Evolutionary conservation across 2,888 invertebrate species (phyloP), one percentile per base, ranked within the genome.

Genomic region (Stenotaenia linearis): DNA sequence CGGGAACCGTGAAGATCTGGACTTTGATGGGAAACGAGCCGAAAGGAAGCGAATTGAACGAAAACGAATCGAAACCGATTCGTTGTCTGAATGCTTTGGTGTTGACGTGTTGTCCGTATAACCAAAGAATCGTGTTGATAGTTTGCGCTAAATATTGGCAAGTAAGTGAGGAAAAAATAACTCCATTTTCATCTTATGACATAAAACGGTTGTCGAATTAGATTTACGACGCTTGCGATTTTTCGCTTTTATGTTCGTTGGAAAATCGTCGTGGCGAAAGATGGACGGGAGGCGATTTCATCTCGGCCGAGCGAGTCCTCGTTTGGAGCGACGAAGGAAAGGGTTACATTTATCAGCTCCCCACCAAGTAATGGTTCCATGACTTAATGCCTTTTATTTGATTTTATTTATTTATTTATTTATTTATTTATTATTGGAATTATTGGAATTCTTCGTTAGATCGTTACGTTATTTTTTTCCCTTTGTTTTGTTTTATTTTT

Each of bases 81-180:
- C 91, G 96, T 0, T 96, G 97, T 83, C 88, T 97, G 77, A 97
- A 97, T 88, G 97, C 98, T 0, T 90, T 96, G 69, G 94, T 93
- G 0, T 90, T 98, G 85, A 94, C 94, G 83, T 98, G 98, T 85
- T 98, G 98, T 85, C 91, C 94, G 0, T 95, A 95, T 86, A 98
- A 98, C 87, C 97, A 98, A 85, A 90, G 98, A 77, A 98, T 98
- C 0, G 97, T 99, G 32, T 90, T 99, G 12, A 95, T 99, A 77
- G 97, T 99, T 0, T 97, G 97, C 85, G 94, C 96, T 0, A 96
- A 96, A 85, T 96, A 95, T 86, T 99, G 98, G 92, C 98, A 98
- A 90, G 94, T 94, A 83, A 80, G 84, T 81, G 6, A 40, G 15
- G 15, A 45, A 45, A 45, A 45, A 45, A 9, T 45, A 45, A 45